Percentiles rank a stretch among this genome's conserved stretches.
phyloP scores from a whole-genome alignment of 2,113 vertebrate species.

The Theristicus caerulescens region DNA sequence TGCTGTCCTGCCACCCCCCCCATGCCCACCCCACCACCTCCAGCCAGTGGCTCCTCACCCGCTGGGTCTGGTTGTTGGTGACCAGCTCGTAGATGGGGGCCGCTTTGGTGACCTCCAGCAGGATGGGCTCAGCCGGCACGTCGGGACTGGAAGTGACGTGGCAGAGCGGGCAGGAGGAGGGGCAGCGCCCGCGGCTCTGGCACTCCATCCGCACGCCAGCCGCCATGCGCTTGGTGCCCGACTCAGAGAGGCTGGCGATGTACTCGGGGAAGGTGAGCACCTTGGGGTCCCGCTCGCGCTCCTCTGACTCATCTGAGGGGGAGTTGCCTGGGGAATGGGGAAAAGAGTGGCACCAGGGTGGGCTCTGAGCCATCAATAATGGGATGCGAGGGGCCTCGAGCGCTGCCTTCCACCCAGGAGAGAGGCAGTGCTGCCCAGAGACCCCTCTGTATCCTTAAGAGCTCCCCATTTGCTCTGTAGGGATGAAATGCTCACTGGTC shows the following conservation, averaged over 20 bases:
- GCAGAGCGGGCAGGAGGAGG: constrained; percentile 91
- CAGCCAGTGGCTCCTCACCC: constrained; percentile 73
- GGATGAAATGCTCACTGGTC: neutral
- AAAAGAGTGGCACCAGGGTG: neutral
- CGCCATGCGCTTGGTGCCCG: constrained; percentile 89
- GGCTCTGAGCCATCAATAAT: accelerated
- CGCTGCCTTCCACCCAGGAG: neutral
- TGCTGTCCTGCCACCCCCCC: neutral
- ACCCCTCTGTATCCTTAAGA: no score
- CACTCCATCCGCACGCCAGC: constrained; percentile 94
- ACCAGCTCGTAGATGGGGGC: constrained; percentile 91
- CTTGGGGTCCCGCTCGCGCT: constrained; percentile 90
- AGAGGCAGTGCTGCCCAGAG: neutral
- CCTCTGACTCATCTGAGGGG: constrained; percentile 94
- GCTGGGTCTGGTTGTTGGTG: constrained; percentile 92
- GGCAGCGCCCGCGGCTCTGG: constrained; percentile 91
- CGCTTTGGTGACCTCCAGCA: constrained; percentile 93
- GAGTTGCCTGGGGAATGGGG: constrained; percentile 85
- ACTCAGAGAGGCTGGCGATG: constrained; percentile 91
- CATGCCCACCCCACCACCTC: neutral
- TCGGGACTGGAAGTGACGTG: constrained; percentile 80
- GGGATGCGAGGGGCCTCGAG: neutral
- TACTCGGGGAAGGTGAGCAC: constrained; percentile 94
- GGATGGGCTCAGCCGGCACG: constrained; percentile 83
- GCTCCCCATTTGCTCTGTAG: neutral